phyloP scores from a whole-genome alignment of 2,113 vertebrate species.

The Psophia crepitans region DNA sequence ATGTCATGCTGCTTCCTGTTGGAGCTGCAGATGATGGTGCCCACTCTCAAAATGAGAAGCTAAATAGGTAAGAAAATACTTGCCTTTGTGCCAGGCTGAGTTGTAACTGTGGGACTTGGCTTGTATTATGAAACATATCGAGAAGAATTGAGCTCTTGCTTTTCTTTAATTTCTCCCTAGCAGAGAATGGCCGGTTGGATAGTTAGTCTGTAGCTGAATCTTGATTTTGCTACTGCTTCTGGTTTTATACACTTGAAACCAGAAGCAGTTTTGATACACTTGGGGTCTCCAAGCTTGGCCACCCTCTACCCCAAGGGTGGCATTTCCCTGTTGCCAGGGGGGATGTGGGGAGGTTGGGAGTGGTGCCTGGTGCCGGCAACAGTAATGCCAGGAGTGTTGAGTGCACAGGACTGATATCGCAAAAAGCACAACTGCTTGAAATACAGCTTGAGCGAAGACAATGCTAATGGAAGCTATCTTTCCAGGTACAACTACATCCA shows the following conservation, averaged over 20 bases:
- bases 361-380: neutral
- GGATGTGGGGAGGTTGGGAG: neutral
- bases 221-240: neutral
- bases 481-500: slow-evolving; percentile 91
- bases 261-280: neutral
- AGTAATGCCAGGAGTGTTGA: neutral
- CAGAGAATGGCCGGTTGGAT: neutral
- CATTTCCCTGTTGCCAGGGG: neutral
- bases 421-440: neutral
- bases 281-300: neutral
- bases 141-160: neutral
- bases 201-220: neutral
- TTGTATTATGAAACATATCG: neutral
- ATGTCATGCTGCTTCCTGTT: slow-evolving; percentile 93
- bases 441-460: neutral
- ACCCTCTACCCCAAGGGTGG: rapidly evolving
- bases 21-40: slow-evolving; percentile 94
- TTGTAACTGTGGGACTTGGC: neutral
- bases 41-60: slow-evolving; percentile 96
- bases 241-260: neutral
- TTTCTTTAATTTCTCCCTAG: neutral
- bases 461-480: neutral
- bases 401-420: neutral
- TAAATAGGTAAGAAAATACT: slow-evolving; percentile 84
- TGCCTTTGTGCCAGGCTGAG: neutral